These are phyloP conservation scores for Acipenser transmontanus DNA, from an alignment of 2,797 vertebrate species.

Conservation along the genomic window DNA sequence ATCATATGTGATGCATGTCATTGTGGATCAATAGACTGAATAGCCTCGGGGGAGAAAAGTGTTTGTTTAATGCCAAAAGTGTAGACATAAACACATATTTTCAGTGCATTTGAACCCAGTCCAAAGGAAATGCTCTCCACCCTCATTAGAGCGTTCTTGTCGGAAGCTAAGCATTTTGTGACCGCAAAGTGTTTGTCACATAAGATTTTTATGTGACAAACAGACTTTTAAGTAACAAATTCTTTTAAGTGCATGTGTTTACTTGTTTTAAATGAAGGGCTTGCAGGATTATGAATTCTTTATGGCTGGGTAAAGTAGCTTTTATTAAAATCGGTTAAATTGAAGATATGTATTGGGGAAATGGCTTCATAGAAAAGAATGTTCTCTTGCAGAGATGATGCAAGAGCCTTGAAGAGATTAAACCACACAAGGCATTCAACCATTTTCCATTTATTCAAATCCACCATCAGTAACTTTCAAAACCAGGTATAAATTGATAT, in stretches of 20 bases:
- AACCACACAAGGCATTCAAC: too few relatives aligned
- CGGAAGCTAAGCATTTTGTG: slow-evolving; percentile 9
- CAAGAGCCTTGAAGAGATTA: too few relatives aligned
- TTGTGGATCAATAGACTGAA: slow-evolving; percentile 48
- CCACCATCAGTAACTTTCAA: too few relatives aligned
- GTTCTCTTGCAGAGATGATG: too few relatives aligned
- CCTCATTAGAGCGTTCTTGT: slow-evolving; percentile 20
- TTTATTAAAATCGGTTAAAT: not conserved
- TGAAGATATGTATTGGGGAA: not conserved
- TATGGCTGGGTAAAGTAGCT: not conserved
- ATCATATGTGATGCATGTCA: slow-evolving; percentile 54
- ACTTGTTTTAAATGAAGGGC: too few relatives aligned
- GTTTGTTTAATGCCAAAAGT: slow-evolving; percentile 31
- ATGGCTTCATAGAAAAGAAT: too few relatives aligned
- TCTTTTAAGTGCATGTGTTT: slow-evolving; percentile 7
- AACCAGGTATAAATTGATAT: not conserved
- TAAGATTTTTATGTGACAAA: not conserved
- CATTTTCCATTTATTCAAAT: too few relatives aligned
- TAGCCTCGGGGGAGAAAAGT: slow-evolving; percentile 40
- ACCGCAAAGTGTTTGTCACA: slow-evolving; percentile 11
- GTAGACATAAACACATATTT: slow-evolving; percentile 27
- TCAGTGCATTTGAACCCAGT: slow-evolving; percentile 14
- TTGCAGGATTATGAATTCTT: too few relatives aligned
- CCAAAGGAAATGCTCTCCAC: slow-evolving; percentile 14
- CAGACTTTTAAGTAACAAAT: slow-evolving; percentile 19